A percentile compares a stretch with the other conserved stretches of the same genome.
Conservation (phyloP, 2,888 invertebrate species). For the Drosophila meridiana region DNA sequence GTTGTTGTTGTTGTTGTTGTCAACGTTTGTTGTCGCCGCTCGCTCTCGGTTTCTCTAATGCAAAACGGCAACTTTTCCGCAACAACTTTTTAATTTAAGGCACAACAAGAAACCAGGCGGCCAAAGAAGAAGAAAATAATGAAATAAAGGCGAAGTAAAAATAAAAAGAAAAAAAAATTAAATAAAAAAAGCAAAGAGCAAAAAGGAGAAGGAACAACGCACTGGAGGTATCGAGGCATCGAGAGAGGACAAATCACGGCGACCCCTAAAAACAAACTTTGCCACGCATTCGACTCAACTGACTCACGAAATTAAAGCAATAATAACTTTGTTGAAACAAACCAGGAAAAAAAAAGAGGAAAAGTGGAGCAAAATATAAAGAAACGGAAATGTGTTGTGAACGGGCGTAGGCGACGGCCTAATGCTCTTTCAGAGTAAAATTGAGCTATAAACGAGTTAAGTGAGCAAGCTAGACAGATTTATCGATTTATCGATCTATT, state of each 20-base stretch:
- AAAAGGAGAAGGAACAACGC: background rate
- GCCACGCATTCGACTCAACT: slow-evolving; percentile 63
- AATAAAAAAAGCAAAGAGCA: background rate
- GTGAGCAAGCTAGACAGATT: background rate
- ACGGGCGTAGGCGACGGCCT: background rate
- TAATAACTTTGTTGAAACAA: slow-evolving; percentile 73
- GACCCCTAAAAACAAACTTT: slow-evolving; percentile 55
- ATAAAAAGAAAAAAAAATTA: too few relatives aligned
- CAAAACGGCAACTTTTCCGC: slow-evolving; percentile 53
- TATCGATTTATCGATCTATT: background rate
- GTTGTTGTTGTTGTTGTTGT: slow-evolving; percentile 1
- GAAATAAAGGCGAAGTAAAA: background rate
- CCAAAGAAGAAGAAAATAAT: background rate
- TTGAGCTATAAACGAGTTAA: too few relatives aligned
- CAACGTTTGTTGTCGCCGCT: slow-evolving; percentile 23
- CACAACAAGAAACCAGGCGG: slow-evolving; percentile 17
- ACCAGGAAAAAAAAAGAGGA: background rate
- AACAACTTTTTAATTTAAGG: slow-evolving; percentile 59
- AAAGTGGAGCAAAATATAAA: background rate
- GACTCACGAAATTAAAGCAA: slow-evolving; percentile 78
- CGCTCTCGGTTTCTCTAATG: slow-evolving; percentile 37
- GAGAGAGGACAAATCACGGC: slow-evolving; percentile 58
- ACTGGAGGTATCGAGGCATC: background rate
- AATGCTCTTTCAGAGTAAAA: background rate
- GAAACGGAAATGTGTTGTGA: background rate